phyloP scores from a whole-genome alignment of 2,888 invertebrate species.

The Chloromyia formosa region DNA sequence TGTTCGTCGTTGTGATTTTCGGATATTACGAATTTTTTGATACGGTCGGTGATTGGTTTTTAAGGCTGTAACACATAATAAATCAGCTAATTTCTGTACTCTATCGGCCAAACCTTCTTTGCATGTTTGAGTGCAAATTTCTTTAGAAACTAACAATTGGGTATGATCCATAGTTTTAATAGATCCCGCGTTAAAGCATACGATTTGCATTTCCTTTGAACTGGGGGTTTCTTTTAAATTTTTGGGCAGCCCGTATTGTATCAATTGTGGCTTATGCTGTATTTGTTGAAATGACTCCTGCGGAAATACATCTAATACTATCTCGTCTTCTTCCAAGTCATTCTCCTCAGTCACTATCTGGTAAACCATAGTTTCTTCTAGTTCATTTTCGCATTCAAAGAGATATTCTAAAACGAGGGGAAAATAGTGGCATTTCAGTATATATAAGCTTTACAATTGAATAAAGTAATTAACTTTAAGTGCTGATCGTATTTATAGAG shows the following conservation, averaged over 20 bases:
- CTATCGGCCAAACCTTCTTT: constrained; percentile 17
- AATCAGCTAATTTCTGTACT: constrained; percentile 44
- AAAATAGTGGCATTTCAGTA: not conserved
- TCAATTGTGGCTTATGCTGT: not conserved
- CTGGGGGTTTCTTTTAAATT: not conserved
- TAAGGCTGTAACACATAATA: constrained; percentile 43
- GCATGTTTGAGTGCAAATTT: not conserved
- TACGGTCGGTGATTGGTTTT: constrained; percentile 29
- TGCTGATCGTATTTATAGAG: too few species aligned
- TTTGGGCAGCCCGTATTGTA: not conserved
- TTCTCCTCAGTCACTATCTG: constrained; percentile 43
- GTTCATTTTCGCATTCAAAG: constrained; percentile 13
- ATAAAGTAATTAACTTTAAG: too few species aligned
- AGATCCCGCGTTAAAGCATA: not conserved
- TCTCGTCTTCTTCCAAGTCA: not conserved
- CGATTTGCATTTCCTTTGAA: not conserved
- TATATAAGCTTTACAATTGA: not conserved
- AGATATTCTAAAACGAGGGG: constrained; percentile 25
- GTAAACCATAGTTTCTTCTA: constrained; percentile 43
- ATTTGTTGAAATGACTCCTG: not conserved
- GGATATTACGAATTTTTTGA: constrained; percentile 14
- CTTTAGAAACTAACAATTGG: too few species aligned
- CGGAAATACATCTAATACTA: not conserved
- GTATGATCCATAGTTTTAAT: not conserved
- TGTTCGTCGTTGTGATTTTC: too few species aligned